These are phyloP conservation scores for Tupiocoris notatus DNA, from an alignment of 2,888 invertebrate genomes.

Conservation along the genomic window DNA sequence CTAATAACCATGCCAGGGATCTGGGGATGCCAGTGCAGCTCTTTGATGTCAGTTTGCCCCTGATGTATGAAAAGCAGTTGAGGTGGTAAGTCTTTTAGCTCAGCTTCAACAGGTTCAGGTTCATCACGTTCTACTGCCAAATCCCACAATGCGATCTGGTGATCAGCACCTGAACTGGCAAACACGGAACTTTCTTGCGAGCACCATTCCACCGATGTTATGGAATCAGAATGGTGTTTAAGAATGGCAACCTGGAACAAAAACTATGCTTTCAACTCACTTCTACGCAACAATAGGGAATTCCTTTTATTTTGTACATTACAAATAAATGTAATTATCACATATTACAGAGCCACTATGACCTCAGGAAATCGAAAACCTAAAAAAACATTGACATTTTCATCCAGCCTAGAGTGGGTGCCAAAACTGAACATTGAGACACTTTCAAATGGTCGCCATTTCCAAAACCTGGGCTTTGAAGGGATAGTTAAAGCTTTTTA, in stretches of 20 bases:
- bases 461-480: too few species aligned
- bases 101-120: conserved; percentile 56
- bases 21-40: conserved; percentile 91
- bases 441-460: too few species aligned
- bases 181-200: conserved; percentile 89
- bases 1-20: conserved; percentile 69
- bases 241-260: conserved; percentile 79
- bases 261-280: too few species aligned
- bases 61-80: conserved; percentile 97
- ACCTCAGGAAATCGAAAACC: too few species aligned
- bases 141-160: conserved; percentile 97
- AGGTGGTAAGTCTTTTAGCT: conserved; percentile 74
- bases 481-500: too few species aligned
- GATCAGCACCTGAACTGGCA: conserved; percentile 88
- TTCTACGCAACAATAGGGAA: too few species aligned
- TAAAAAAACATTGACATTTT: too few species aligned
- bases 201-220: conserved; percentile 97
- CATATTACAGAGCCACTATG: too few species aligned
- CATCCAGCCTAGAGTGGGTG: too few species aligned
- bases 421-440: too few species aligned
- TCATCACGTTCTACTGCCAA: conserved; percentile 83
- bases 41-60: conserved; percentile 96
- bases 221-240: conserved; percentile 89
- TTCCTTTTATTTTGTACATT: too few species aligned
- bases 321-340: too few species aligned